Evolutionary conservation across 1,140 invertebrate species (phyloP).

Genomic region (Melanaphis sacchari): DNA sequence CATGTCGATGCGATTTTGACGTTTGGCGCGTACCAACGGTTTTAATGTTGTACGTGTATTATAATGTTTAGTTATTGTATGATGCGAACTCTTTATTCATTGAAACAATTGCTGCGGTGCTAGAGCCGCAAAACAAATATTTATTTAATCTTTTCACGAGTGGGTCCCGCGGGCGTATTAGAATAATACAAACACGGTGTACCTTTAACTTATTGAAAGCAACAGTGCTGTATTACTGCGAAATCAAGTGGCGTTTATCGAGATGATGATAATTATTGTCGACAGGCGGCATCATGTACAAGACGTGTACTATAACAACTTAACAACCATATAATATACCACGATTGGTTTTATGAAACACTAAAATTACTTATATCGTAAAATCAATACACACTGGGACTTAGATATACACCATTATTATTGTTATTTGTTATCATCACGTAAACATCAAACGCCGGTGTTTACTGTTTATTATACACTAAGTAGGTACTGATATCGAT

Average conservation of each 20-base stretch:
- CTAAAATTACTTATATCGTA: not conserved
- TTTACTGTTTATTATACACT: not conserved
- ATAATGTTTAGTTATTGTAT: too few relatives aligned
- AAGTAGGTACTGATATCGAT: not conserved
- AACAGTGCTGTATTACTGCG: not conserved
- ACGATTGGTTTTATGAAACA: not conserved
- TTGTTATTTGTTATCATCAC: not conserved
- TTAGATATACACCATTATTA: not conserved
- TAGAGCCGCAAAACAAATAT: not conserved
- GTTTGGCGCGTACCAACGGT: not conserved
- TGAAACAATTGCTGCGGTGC: not conserved
- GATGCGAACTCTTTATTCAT: not conserved
- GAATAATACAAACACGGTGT: not conserved
- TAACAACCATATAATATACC: not conserved
- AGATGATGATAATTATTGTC: not conserved
- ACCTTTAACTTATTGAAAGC: not conserved
- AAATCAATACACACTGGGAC: not conserved
- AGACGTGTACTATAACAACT: too few relatives aligned
- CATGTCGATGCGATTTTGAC: not conserved
- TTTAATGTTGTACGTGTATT: not conserved
- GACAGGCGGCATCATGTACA: not conserved
- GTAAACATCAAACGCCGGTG: not conserved
- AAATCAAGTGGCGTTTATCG: constrained; percentile 2
- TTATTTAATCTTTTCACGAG: not conserved
- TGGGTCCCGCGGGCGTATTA: not conserved